Base-by-base conservation (phyloP, 2,113 vertebrate species). In the Todiramphus chloris region DNA sequence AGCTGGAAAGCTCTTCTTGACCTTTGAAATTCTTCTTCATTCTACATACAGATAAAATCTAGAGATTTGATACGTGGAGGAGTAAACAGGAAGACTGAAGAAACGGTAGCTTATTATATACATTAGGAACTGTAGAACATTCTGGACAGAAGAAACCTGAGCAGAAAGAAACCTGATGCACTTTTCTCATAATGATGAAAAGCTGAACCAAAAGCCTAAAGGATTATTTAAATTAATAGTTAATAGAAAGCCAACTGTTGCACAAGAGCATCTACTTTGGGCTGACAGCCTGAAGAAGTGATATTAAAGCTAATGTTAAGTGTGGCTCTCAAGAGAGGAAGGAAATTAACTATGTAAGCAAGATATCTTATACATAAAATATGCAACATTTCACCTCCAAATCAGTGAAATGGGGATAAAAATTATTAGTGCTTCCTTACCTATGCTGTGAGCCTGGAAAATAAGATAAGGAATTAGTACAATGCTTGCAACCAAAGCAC, bases 121-220 rank as follows among this genome's bases (percentile, higher is more conserved):
- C 1, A 0, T 70, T 37, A 59, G 11, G 41, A 70, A 43, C 9
- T 62, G 24, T 20, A 53, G 28, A 75, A 39, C 9, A 48, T 74
- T 39, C 31, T 12, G 16, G n/a, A 46, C 19, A 39, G 35, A 33
- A 77, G 16, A 35, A 69, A 44, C 12, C 2, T 10, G 12, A 59
- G 35, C 12, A 63, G 48, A 55, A 76, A 50, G 20, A 77, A 84
- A 51, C 4, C 17, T 83, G 24, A 7, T 24, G n/a, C 4, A 4
- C 11, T 1, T 12, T 43, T 39, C 6, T 55, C 24, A 15, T 56
- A 31, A 21, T 7, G 21, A 43, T 27, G 41, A 50, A 60, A 84
- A 51, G 0, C 8, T 69, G 66, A 15, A 35, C 19, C 6, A 15
- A 85, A 90, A 37, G 6, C 3, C 0, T 2, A 18, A 72, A 69